Percentiles rank a stretch among this genome's conserved stretches.
Conservation (phyloP, 2,888 invertebrate species). For the Macropis europaea region DNA sequence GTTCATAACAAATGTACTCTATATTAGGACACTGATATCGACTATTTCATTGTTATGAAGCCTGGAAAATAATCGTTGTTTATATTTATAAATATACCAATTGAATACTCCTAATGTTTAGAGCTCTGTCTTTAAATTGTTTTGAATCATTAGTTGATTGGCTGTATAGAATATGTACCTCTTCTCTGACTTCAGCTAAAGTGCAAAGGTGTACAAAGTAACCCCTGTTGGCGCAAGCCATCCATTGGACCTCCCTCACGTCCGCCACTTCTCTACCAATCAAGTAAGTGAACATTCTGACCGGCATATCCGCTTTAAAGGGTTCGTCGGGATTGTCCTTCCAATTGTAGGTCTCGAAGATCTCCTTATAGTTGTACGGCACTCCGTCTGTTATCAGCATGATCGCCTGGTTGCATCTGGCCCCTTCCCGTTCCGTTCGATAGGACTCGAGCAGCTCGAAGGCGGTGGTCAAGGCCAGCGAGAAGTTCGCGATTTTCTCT, state of each 20-base stretch:
- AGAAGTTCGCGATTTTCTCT: constrained; percentile 96
- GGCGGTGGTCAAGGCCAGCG: constrained; percentile 92
- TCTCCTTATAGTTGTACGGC: constrained; percentile 94
- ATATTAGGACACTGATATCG: no score
- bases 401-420: constrained; percentile 93
- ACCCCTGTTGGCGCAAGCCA: constrained; percentile 99
- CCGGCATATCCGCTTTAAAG: constrained; percentile 84
- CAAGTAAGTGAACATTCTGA: constrained; percentile 98
- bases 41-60: no score
- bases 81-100: no score
- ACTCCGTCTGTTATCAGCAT: constrained; percentile 99
- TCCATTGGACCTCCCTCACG: constrained; percentile 96
- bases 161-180: no score
- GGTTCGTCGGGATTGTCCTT: constrained; percentile 83
- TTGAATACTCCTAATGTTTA: no score
- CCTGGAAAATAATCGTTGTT: no score
- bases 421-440: constrained; percentile 84
- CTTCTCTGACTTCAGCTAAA: constrained; percentile 97
- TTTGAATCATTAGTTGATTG: no score
- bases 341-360: constrained; percentile 96
- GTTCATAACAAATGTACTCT: no score
- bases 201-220: constrained; percentile 98
- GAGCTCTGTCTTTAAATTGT: no score
- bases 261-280: constrained; percentile 95
- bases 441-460: constrained; percentile 91